These are phyloP conservation scores for Armadillidium nasatum DNA, from an alignment of 1,140 invertebrate genomes.

Conservation along the genomic window DNA sequence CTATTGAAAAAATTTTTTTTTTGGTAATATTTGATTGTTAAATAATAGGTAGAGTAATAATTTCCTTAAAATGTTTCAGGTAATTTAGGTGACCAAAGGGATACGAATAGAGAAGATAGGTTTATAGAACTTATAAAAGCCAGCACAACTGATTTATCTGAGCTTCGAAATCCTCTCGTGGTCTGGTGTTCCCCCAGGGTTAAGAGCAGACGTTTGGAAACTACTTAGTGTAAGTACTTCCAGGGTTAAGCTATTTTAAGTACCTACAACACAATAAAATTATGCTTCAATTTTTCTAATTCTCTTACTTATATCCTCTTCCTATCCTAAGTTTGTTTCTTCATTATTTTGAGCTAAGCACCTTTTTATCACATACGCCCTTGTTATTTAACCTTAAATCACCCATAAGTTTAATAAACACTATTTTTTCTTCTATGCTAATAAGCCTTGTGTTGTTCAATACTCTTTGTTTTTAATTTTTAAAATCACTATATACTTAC, in stretches of 20 bases:
- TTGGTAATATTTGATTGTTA: too few relatives aligned
- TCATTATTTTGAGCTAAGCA: neutral
- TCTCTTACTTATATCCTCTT: neutral
- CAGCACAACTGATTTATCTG: constrained; percentile 70
- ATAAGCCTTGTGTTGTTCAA: too few relatives aligned
- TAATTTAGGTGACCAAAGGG: constrained; percentile 1
- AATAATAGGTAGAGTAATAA: too few relatives aligned
- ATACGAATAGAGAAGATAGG: constrained; percentile 56
- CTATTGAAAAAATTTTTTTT: too few relatives aligned
- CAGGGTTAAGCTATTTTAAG: neutral
- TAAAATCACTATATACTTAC: too few relatives aligned
- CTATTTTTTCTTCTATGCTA: too few relatives aligned
- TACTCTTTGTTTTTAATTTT: too few relatives aligned
- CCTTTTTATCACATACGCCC: neutral
- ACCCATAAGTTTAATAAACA: too few relatives aligned
- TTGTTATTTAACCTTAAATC: too few relatives aligned
- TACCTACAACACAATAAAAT: neutral
- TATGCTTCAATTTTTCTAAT: neutral
- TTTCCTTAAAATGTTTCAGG: too few relatives aligned
- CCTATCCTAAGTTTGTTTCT: too few relatives aligned
- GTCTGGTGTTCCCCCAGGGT: constrained; percentile 86
- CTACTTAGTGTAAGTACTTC: constrained; percentile 60
- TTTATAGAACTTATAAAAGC: constrained; percentile 71
- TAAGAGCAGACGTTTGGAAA: constrained; percentile 70
- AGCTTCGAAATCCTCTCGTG: constrained; percentile 86